A percentile compares a stretch with the other conserved stretches of the same genome.
Evolutionary conservation across 2,797 vertebrate genomes (phyloP).

Genomic region (Siniperca scherzeri): DNA sequence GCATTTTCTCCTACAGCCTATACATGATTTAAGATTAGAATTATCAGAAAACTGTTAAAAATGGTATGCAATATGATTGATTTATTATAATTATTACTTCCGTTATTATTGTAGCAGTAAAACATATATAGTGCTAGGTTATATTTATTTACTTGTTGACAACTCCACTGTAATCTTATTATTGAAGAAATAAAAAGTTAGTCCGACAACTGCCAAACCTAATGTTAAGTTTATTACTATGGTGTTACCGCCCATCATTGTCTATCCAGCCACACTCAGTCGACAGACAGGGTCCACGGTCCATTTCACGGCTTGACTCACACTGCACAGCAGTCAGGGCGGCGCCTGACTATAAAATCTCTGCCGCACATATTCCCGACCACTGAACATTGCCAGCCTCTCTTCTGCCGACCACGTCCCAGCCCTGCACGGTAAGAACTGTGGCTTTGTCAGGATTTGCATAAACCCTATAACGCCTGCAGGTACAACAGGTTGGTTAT

Average conservation of each 20-base stretch:
- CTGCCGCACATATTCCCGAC: conserved; percentile 14
- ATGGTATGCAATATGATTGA: background rate
- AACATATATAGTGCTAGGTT: background rate
- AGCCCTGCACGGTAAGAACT: conserved; percentile 67
- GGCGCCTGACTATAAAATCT: conserved; percentile 77
- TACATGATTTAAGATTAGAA: background rate
- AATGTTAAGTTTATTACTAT: background rate
- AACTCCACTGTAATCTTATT: background rate
- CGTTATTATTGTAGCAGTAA: background rate
- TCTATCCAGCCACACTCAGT: background rate
- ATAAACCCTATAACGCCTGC: background rate
- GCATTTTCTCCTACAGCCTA: background rate
- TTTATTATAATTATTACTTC: background rate
- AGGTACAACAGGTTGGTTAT: background rate
- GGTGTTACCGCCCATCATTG: background rate
- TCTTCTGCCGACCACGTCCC: conserved; percentile 18
- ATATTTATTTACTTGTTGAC: too few relatives aligned
- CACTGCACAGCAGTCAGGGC: conserved; percentile 54
- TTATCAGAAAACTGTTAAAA: background rate
- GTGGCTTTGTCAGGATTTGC: background rate
- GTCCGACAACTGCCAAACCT: background rate
- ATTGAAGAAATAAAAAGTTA: background rate
- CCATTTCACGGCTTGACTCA: conserved; percentile 50
- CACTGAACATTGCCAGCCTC: conserved; percentile 46
- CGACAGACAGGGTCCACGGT: conserved; percentile 18